Base-by-base conservation (phyloP, 2,113 vertebrate species). In the Platysteira castanea region DNA sequence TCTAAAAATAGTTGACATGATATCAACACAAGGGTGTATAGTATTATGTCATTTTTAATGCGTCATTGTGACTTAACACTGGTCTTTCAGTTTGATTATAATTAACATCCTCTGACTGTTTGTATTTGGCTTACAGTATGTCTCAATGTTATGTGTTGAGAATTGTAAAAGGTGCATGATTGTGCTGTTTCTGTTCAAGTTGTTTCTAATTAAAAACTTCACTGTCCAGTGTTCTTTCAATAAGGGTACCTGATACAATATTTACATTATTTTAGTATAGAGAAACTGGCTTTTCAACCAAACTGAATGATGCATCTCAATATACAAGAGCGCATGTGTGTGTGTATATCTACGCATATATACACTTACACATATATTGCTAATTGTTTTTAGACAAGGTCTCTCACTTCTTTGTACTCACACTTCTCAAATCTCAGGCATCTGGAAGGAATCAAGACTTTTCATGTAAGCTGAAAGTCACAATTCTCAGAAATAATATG, bases 201-300 rank as follows among this genome's bases (percentile, higher is more conserved):
- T 97, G 92, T 98, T 98, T 96, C 96, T 98, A 94, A 96, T 94
- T 89, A 90, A 96, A 88, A 93, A 92, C 80, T 96, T 97, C 96
- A 96, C 91, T 97, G 95, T 98, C 97, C 98, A 98, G 97, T 98
- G 97, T 98, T 98, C 98, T 98, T 98, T 98, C 98, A 98, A 98
- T 98, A 98, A 97, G 96, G 98, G 98, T 98, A 98, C 98, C 98
- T 94, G 79, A 65, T 79, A 68, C 37, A 95, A 68, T 53, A 86
- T 61, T 97, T 90, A 60, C 71, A 69, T 93, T 76, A 87, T 80
- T 96, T 95, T 91, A 93, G 12, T 47, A 10, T 64, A 78, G 54
- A 81, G 27, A 87, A 94, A 91, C 28, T 59, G 57, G 23, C 31
- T 83, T 93, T 92, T 81, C 57, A 91, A 84, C 73, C 89, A 94